Base-by-base conservation (phyloP, 2,113 vertebrate species). In the Psophia crepitans region DNA sequence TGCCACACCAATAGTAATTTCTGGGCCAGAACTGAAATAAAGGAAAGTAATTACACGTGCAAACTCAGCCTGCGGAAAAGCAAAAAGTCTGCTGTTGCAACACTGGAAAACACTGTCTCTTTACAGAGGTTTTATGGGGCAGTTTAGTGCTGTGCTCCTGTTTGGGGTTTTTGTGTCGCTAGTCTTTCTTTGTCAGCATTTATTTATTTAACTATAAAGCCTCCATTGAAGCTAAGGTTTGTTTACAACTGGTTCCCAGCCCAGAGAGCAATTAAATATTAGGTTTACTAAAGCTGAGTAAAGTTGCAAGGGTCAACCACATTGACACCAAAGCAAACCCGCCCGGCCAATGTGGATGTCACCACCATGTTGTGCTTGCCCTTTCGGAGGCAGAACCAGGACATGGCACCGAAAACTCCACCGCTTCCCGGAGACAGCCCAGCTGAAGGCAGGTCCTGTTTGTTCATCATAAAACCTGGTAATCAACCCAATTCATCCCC, bases 181-280 rank as follows among this genome's bases (percentile, higher is more conserved):
- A 64, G 44, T 48, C 68, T 70, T 83, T 90, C 95, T 93, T 83
- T 95, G 91, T 88, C 89, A 88, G 81, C 15, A 0, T 54, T 94
- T 84, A 79, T 95, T 95, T 95, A 96, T 94, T 91, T 94, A 93
- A 89, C 86, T 56, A 68, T 90, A 87, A 97, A 95, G 51, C 75
- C 44, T 82, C 82, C 41, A 12, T 20, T 53, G 82, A 93, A 32
- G 28, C 60, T 89, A 17, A 66, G n/a, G 65, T 85, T 96, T 95
- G 60, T 75, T 94, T 96, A 90, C 86, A 75, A 79, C 77, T 56
- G 56, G 93, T 89, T 96, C 70, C 70, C 93, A 77, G 77, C 87
- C 66, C 76, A 74, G 65, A 75, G 44, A 87, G 83, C 77, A 94
- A 89, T 87, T 94, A 93, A 93, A 90, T 54, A 66, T 64, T 77